phyloP scores from a whole-genome alignment of 1,140 invertebrate species.

The Leptinotarsa undecemlineata region DNA sequence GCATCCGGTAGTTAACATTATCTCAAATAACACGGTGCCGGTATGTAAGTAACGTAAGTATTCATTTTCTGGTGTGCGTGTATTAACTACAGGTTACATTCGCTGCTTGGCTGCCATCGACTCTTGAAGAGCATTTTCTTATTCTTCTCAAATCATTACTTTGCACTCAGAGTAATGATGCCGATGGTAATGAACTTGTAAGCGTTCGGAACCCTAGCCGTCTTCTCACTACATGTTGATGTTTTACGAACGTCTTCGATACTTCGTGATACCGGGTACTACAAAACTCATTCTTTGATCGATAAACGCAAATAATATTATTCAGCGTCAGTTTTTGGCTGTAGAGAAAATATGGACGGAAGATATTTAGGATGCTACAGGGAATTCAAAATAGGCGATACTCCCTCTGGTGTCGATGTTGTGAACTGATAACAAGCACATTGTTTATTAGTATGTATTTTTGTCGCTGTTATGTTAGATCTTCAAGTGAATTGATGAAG shows the following conservation, averaged over 20 bases:
- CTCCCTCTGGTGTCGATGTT: too few species aligned
- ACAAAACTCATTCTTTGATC: background rate
- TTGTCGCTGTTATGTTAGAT: too few species aligned
- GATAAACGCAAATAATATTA: too few species aligned
- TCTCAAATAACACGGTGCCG: constrained; percentile 10
- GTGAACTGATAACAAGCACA: too few species aligned
- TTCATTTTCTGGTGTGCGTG: constrained; percentile 19
- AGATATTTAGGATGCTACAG: too few species aligned
- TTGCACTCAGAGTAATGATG: background rate
- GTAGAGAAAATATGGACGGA: too few species aligned
- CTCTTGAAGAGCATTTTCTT: background rate
- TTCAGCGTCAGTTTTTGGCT: too few species aligned
- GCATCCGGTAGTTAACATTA: constrained; percentile 17
- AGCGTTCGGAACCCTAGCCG: background rate
- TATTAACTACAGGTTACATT: constrained; percentile 12
- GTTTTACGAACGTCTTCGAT: background rate
- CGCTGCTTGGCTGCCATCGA: constrained; percentile 1
- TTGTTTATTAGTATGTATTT: too few species aligned
- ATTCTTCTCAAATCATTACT: constrained; percentile 4
- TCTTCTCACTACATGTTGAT: background rate
- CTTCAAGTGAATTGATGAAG: too few species aligned
- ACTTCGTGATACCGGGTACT: background rate
- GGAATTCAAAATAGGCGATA: too few species aligned
- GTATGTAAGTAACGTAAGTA: background rate
- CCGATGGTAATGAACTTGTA: constrained; percentile 8